phyloP scores from a whole-genome alignment of 1,140 invertebrate genomes.

The Papilio dardanus region DNA sequence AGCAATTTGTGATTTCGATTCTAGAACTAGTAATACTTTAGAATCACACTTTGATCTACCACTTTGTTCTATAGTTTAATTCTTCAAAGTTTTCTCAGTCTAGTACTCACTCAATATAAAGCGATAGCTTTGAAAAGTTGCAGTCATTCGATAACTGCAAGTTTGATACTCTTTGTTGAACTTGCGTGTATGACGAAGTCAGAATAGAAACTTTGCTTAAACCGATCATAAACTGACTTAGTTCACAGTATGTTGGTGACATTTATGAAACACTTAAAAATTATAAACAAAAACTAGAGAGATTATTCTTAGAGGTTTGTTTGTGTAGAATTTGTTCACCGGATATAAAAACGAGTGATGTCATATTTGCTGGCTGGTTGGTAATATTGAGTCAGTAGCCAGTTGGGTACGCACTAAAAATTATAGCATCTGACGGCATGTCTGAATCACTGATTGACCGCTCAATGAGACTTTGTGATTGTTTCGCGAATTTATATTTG shows the following conservation, averaged over 20 bases:
- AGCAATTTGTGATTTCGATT: too few species aligned
- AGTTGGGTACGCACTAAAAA: slow-evolving; percentile 28
- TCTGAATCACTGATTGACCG: slow-evolving; percentile 15
- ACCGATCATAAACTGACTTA: neutral
- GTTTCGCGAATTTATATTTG: too few species aligned
- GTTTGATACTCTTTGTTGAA: too few species aligned
- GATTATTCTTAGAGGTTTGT: neutral
- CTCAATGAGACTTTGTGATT: neutral
- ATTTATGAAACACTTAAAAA: neutral
- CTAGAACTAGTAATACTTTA: too few species aligned
- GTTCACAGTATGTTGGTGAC: neutral
- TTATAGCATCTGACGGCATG: slow-evolving; percentile 24
- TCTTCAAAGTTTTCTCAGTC: too few species aligned
- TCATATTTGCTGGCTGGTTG: slow-evolving; percentile 10
- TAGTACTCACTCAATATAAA: too few species aligned
- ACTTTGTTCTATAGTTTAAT: too few species aligned
- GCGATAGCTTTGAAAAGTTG: too few species aligned
- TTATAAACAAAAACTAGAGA: neutral
- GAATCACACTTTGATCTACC: too few species aligned
- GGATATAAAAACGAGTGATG: slow-evolving; percentile 31
- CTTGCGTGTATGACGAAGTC: too few species aligned
- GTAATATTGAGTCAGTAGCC: slow-evolving; percentile 22
- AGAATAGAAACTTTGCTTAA: neutral
- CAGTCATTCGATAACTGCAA: too few species aligned
- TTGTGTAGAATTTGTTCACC: neutral